Percentiles rank a stretch among this genome's conserved stretches.
Evolutionary conservation across 2,797 vertebrate genomes (phyloP).

Genomic region (Malurus splendens): DNA sequence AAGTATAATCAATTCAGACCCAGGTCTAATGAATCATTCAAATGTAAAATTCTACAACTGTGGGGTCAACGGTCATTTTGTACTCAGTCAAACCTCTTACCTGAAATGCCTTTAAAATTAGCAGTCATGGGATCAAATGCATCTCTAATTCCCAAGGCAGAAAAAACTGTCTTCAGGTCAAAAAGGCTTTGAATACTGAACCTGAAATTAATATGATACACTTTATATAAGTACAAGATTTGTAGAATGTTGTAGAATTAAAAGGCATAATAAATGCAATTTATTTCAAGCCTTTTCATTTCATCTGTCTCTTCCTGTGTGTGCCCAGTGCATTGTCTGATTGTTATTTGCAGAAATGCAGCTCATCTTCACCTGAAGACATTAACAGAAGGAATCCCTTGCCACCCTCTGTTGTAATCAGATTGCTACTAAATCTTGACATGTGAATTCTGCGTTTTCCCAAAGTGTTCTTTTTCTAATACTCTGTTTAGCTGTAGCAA

Average conservation of each 20-base stretch:
- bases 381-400: background rate
- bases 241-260: background rate
- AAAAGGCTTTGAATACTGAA: conserved; percentile 86
- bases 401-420: background rate
- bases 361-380: background rate
- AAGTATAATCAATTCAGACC: background rate
- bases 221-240: background rate
- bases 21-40: background rate
- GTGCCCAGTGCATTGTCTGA: background rate
- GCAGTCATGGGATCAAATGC: conserved; percentile 81
- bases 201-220: conserved; percentile 66
- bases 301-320: background rate
- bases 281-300: background rate
- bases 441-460: background rate
- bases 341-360: background rate
- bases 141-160: conserved; percentile 82
- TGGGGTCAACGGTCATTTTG: background rate
- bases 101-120: conserved; percentile 89
- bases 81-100: conserved; percentile 63
- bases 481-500: background rate
- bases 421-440: background rate
- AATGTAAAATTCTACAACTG: background rate
- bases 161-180: conserved; percentile 81
- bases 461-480: background rate
- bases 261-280: background rate